Evolutionary conservation across 2,797 vertebrate genomes (phyloP), one percentile per base, ranked within the genome.

Genomic region (Premnoplex brunnescens): DNA sequence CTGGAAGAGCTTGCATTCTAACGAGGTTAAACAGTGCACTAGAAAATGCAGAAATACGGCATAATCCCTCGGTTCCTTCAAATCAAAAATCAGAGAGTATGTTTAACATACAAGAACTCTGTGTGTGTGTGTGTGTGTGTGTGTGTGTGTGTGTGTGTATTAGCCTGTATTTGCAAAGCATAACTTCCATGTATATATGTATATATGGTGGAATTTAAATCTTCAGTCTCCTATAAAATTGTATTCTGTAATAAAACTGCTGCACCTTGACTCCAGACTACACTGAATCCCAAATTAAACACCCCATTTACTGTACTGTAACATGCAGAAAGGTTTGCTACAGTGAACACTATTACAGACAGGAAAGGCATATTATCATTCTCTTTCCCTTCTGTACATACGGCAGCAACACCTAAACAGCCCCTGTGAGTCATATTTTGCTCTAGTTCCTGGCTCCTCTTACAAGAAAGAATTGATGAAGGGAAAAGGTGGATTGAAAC

Each of bases 241-340:
- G 97, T 63, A 96, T 97, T 97, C 96, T 96, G 88, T 87, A 98
- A 97, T 97, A 97, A 97, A 98, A 97, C 94, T 92, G 93, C 95
- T 96, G 95, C 95, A 97, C 97, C 94, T 97, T 97, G 97, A 97
- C 97, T 97, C 96, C 91, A 92, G 96, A 97, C 96, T 96, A 96
- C 96, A 96, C 77, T 64, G 96, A 97, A 94, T 97, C 91, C 96
- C 97, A 97, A 97, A 97, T 97, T 97, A 97, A 98, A 97, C 96
- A 97, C 96, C 85, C 94, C 96, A 97, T 97, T 98, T 97, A 95
- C 95, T 96, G 86, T 95, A 94, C 95, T 95, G 94, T 96, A 97
- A 96, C 96, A 97, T 95, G 95, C 88, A 96, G 92, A 95, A 94
- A 93, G 81, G 95, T 93, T 97, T 97, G 97, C 94, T 96, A 96